Conservation (phyloP, 1,140 invertebrate species). For the honey bee (Apis mellifera) region DNA sequence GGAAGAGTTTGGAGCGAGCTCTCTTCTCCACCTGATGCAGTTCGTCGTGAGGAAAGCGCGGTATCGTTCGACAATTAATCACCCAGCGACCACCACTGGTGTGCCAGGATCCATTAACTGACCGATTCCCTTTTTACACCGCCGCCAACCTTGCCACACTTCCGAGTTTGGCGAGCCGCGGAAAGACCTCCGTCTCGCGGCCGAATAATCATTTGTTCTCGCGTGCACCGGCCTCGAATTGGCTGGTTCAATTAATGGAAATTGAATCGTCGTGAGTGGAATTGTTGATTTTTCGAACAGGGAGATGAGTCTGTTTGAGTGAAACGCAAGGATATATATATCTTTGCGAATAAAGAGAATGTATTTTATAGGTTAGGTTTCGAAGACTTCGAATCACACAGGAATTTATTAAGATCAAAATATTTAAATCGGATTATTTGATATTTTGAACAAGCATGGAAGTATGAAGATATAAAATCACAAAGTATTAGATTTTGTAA, state of each 20-base stretch:
- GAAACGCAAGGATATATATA: too few species aligned
- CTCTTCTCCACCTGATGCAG: neutral
- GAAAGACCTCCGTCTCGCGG: constrained; percentile 2
- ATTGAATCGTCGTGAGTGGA: neutral
- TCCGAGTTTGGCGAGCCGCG: constrained; percentile 14
- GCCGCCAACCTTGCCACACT: neutral
- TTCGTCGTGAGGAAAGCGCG: constrained; percentile 3
- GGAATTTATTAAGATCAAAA: too few species aligned
- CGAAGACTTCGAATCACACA: too few species aligned
- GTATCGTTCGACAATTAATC: constrained; percentile 64
- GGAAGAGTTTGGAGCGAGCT: neutral
- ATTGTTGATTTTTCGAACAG: too few species aligned
- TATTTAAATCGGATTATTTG: too few species aligned
- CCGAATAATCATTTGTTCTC: constrained; percentile 29
- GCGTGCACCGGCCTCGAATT: neutral
- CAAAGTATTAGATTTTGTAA: too few species aligned
- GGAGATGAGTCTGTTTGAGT: too few species aligned
- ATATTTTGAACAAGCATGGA: too few species aligned
- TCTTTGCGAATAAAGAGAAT: too few species aligned
- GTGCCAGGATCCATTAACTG: constrained; percentile 57
- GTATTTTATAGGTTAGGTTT: too few species aligned
- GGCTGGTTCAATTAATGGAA: constrained; percentile 14
- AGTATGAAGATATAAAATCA: too few species aligned
- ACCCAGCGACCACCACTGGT: constrained; percentile 54
- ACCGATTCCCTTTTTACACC: constrained; percentile 42